Percentiles rank a stretch among this genome's conserved stretches.
Conservation (phyloP, 2,113 vertebrate species). For the Apodemus speciosus region DNA sequence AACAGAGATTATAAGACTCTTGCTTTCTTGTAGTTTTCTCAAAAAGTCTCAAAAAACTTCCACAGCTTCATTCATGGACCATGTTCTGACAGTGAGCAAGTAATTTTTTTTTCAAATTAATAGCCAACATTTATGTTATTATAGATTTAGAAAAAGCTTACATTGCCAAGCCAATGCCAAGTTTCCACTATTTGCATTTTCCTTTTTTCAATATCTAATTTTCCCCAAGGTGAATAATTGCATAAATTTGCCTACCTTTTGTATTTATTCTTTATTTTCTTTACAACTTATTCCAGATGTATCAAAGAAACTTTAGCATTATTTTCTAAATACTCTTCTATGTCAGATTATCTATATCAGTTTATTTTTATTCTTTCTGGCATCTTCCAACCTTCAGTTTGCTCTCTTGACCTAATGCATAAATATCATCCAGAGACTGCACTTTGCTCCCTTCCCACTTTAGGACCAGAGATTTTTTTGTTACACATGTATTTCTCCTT, state of each 20-base stretch:
- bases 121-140: slow-evolving; percentile 13
- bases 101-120: not conserved
- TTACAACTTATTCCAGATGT: not conserved
- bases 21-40: not conserved
- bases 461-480: not conserved
- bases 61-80: not conserved
- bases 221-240: not conserved
- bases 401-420: not conserved
- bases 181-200: not conserved
- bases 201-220: slow-evolving; percentile 2
- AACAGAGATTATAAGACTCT: not conserved
- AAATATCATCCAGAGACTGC: not conserved
- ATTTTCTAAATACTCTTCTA: slow-evolving; percentile 12
- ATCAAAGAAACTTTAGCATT: not conserved
- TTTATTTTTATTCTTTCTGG: not conserved
- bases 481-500: not conserved
- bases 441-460: not conserved
- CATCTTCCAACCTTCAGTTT: not conserved
- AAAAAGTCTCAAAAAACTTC: not conserved
- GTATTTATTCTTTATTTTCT: slow-evolving; percentile 5
- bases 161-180: not conserved
- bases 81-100: not conserved
- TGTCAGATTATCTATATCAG: not conserved
- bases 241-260: slow-evolving; percentile 6
- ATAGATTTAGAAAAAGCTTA: slow-evolving; percentile 22